Conservation (phyloP, 2,113 vertebrate species). For the Prionailurus bengalensis region DNA sequence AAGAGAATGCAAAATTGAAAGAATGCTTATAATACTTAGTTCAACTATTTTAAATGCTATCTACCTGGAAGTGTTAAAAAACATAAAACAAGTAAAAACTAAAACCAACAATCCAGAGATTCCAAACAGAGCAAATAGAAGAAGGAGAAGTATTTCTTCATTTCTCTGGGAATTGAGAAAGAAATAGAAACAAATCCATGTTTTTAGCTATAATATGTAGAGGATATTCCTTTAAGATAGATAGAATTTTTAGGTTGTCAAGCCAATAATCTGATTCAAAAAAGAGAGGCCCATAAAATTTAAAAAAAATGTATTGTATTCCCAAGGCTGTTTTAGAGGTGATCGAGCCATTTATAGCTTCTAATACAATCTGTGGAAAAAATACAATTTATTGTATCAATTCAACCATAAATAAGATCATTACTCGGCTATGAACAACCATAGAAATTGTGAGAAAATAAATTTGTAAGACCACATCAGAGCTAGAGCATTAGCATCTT, state of each 20-base stretch:
- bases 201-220: neutral
- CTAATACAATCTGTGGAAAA: conserved; percentile 53
- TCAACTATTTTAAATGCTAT: conserved; percentile 9
- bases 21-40: neutral
- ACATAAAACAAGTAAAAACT: neutral
- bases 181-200: neutral
- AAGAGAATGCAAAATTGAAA: neutral
- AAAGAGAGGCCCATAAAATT: conserved; percentile 59
- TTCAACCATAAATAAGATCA: conserved; percentile 57
- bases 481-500: neutral
- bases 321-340: conserved; percentile 51
- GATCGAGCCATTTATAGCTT: conserved; percentile 61
- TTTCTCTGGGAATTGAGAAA: neutral
- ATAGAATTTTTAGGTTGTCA: neutral
- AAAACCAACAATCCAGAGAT: neutral
- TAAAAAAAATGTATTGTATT: conserved; percentile 29
- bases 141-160: neutral
- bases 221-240: conserved; percentile 5
- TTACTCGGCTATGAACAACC: conserved; percentile 6
- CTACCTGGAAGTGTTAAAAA: neutral
- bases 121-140: neutral
- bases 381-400: conserved; percentile 54
- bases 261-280: conserved; percentile 24
- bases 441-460: neutral
- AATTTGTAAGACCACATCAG: neutral